Evolutionary conservation across 2,888 invertebrate species (phyloP).

Genomic region (Morpho achilles): DNA sequence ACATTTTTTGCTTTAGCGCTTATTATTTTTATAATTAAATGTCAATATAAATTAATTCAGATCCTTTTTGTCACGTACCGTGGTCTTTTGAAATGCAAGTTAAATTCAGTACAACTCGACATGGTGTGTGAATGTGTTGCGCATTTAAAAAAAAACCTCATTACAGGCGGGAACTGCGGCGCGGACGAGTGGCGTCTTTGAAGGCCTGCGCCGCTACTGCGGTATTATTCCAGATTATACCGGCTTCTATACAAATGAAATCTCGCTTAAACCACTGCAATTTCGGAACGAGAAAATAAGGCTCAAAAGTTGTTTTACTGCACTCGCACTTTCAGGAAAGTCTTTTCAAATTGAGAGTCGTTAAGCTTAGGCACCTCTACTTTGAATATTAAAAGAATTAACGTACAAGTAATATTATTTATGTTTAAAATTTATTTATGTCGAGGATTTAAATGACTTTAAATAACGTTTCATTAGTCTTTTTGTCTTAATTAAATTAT

Average conservation of each 20-base stretch:
- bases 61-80: constrained; percentile 20
- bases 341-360: constrained; percentile 51
- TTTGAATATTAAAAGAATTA: constrained; percentile 19
- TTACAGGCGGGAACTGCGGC: constrained; percentile 70
- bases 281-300: constrained; percentile 75
- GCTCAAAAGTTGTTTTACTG: constrained; percentile 70
- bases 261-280: constrained; percentile 77
- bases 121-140: constrained; percentile 69
- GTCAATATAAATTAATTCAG: constrained; percentile 30
- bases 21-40: constrained; percentile 25
- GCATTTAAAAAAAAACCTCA: constrained; percentile 72
- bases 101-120: constrained; percentile 53
- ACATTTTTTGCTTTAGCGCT: constrained; percentile 28
- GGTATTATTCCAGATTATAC: constrained; percentile 77
- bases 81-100: constrained; percentile 38
- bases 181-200: constrained; percentile 77
- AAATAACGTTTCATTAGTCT: too few relatives aligned
- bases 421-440: too few relatives aligned
- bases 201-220: constrained; percentile 70
- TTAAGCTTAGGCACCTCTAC: constrained; percentile 26
- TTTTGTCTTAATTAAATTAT: too few relatives aligned
- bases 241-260: constrained; percentile 77
- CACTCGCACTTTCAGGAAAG: constrained; percentile 61
- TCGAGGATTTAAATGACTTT: too few relatives aligned
- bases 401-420: constrained; percentile 1